Percentiles rank a stretch among this genome's conserved stretches.
Evolutionary conservation across 2,888 invertebrate genomes (phyloP).

Genomic region (Euproctis similis): DNA sequence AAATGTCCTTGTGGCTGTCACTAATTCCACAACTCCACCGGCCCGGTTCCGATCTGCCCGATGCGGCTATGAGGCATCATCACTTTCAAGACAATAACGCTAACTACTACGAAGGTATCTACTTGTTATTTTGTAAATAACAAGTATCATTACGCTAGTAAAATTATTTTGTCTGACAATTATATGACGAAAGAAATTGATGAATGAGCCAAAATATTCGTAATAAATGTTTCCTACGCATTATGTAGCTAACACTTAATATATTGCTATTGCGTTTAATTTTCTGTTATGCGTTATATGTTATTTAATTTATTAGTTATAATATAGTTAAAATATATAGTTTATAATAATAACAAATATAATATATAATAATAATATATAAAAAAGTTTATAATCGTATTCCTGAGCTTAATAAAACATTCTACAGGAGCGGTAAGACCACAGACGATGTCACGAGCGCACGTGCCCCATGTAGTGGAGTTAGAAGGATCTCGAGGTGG

Average conservation of each 20-base stretch:
- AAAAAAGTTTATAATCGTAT: neutral
- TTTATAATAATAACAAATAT: neutral
- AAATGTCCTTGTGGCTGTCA: constrained; percentile 94
- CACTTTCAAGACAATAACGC: constrained; percentile 89
- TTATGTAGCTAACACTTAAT: too few relatives aligned
- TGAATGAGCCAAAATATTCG: too few relatives aligned
- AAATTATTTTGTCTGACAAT: too few relatives aligned
- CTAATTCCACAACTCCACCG: constrained; percentile 92
- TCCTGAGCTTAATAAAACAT: neutral
- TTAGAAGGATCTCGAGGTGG: constrained; percentile 43
- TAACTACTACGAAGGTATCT: constrained; percentile 88
- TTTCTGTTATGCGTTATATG: too few relatives aligned
- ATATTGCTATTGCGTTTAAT: too few relatives aligned
- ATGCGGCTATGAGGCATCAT: constrained; percentile 90
- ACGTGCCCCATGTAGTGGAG: constrained; percentile 74
- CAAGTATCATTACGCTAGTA: too few relatives aligned
- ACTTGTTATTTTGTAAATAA: too few relatives aligned
- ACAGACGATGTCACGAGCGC: constrained; percentile 81
- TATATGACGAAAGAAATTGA: too few relatives aligned
- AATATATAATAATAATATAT: neutral
- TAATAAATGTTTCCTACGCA: too few relatives aligned
- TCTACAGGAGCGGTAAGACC: constrained; percentile 84
- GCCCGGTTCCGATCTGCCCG: constrained; percentile 83
- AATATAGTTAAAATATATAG: neutral
- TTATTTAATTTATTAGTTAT: too few relatives aligned